Conservation (phyloP, 1,140 invertebrate genomes). For the Calycopis cecrops region DNA sequence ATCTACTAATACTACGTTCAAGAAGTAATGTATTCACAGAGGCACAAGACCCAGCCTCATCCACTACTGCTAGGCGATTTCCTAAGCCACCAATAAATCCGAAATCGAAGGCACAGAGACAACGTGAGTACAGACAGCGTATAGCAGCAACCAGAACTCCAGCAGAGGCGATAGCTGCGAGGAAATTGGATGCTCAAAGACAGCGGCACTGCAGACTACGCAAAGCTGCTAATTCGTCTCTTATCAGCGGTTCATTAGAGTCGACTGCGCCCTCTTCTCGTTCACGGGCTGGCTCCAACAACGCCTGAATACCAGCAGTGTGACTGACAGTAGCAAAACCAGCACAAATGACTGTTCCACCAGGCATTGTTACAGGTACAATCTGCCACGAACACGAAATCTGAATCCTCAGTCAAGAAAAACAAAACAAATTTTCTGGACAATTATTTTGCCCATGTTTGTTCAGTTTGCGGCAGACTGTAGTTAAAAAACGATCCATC, state of each 20-base stretch:
- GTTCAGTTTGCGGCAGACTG: too few species aligned
- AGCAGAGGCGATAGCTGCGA: constrained; percentile 13
- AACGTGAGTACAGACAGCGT: constrained; percentile 44
- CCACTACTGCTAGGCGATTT: constrained; percentile 6
- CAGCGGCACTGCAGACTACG: constrained; percentile 32
- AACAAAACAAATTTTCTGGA: constrained; percentile 31
- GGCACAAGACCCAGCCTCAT: too few species aligned
- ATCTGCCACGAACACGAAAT: constrained; percentile 35
- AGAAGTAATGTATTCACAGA: too few species aligned
- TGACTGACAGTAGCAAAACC: constrained; percentile 28
- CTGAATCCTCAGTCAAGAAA: constrained; percentile 31
- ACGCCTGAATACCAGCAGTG: constrained; percentile 22
- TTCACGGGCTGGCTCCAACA: constrained; percentile 21
- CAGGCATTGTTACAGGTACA: constrained; percentile 29
- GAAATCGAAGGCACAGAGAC: constrained; percentile 33
- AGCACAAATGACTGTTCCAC: constrained; percentile 24
- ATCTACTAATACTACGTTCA: too few species aligned
- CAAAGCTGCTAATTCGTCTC: constrained; percentile 30
- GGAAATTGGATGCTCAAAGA: constrained; percentile 19
- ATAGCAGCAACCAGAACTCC: constrained; percentile 34
- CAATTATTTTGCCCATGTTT: too few species aligned
- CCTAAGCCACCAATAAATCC: constrained; percentile 16
- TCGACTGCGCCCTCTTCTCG: constrained; percentile 22
- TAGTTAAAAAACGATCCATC: too few species aligned
- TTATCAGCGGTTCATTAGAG: constrained; percentile 22